Evolutionary conservation across 2,888 invertebrate genomes (phyloP).

Genomic region (Miltochrista miniata): DNA sequence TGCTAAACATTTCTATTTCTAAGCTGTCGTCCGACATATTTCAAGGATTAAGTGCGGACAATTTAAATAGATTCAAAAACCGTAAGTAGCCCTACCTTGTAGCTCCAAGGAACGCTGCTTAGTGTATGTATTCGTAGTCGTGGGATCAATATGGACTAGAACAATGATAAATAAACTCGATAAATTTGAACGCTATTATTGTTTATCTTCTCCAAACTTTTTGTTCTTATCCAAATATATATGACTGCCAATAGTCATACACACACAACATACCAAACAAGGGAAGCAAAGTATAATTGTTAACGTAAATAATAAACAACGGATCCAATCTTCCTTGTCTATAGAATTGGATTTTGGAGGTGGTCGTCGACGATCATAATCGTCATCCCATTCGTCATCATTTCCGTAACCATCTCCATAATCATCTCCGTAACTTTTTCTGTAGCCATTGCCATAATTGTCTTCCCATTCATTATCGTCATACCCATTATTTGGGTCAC

Average conservation of each 20-base stretch:
- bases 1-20: too few relatives aligned
- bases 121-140: too few relatives aligned
- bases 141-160: too few relatives aligned
- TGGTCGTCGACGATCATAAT: not conserved
- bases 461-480: not conserved
- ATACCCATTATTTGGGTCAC: not conserved
- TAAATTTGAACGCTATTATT: not conserved
- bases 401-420: not conserved
- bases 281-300: not conserved
- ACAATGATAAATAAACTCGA: too few relatives aligned
- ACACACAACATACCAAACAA: not conserved
- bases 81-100: too few relatives aligned
- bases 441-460: not conserved
- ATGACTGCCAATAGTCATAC: not conserved
- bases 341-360: not conserved
- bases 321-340: not conserved
- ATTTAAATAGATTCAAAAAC: too few relatives aligned
- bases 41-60: too few relatives aligned
- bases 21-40: too few relatives aligned
- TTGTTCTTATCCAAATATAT: not conserved
- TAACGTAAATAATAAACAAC: not conserved
- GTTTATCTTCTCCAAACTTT: not conserved
- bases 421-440: not conserved
- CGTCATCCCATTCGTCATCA: not conserved
- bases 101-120: too few relatives aligned